Conservation (phyloP, 2,797 vertebrate genomes). For the Rhabdomys pumilio region DNA sequence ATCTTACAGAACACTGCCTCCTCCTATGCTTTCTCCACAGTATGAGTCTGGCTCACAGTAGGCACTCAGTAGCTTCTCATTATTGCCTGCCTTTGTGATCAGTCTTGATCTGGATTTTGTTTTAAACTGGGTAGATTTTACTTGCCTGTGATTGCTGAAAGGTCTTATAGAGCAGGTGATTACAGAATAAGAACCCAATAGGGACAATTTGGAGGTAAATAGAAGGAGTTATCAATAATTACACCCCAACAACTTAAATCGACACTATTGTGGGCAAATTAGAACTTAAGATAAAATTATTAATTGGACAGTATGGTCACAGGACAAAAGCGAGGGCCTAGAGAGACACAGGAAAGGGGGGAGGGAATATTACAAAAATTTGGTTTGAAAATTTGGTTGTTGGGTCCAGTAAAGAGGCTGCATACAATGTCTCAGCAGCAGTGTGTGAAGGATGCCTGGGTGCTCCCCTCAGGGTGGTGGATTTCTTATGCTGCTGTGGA, state of each 20-base stretch:
- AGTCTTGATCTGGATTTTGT: background rate
- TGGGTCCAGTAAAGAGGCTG: background rate
- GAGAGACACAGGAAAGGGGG: background rate
- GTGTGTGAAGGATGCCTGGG: background rate
- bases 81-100: background rate
- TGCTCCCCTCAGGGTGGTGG: background rate
- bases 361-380: background rate
- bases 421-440: background rate
- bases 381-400: background rate
- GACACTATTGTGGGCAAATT: background rate
- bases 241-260: background rate
- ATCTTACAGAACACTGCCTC: background rate
- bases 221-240: constrained; percentile 14
- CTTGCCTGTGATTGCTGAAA: background rate
- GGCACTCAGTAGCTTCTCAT: background rate
- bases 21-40: background rate
- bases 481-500: background rate
- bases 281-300: background rate
- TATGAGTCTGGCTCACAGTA: background rate
- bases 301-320: background rate
- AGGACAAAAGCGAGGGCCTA: background rate
- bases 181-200: background rate
- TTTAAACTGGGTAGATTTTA: background rate
- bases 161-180: constrained; percentile 5
- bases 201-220: constrained; percentile 30